A percentile compares a stretch with the other conserved stretches of the same genome.
phyloP scores from a whole-genome alignment of 2,113 vertebrate species.

The Crotalus viridis region DNA sequence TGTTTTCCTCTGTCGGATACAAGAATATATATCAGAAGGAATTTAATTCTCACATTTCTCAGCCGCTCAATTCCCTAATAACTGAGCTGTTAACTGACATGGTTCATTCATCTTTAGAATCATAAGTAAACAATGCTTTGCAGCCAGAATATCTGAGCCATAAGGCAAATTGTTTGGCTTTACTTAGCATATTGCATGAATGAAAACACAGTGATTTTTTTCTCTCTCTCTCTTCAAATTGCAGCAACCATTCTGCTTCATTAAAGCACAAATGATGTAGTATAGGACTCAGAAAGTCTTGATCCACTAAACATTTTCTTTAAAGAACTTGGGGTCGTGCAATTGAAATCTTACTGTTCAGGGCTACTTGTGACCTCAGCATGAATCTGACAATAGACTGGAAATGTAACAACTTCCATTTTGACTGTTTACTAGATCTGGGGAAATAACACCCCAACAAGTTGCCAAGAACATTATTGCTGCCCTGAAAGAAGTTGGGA shows the following conservation, averaged over 20 bases:
- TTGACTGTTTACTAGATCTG: constrained; percentile 51
- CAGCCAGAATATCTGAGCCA: background rate
- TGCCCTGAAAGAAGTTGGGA: constrained; percentile 54
- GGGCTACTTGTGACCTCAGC: background rate
- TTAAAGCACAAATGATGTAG: background rate
- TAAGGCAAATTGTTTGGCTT: background rate
- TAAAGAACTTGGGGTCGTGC: background rate
- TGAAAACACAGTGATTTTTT: background rate
- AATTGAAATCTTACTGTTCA: background rate
- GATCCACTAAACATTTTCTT: background rate
- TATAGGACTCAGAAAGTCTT: background rate
- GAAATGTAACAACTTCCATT: background rate
- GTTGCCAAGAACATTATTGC: constrained; percentile 66
- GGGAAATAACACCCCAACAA: constrained; percentile 55
- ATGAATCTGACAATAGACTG: background rate
- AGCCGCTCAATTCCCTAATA: background rate
- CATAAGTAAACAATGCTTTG: background rate
- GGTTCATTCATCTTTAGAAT: background rate
- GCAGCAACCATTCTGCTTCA: background rate
- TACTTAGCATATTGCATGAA: background rate
- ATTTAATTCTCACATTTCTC: background rate
- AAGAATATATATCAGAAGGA: background rate
- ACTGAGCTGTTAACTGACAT: background rate
- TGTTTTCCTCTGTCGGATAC: background rate
- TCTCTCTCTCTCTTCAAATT: background rate